Base-by-base conservation (phyloP, 1,140 invertebrate genomes). In the Parasteatoda tepidariorum region DNA sequence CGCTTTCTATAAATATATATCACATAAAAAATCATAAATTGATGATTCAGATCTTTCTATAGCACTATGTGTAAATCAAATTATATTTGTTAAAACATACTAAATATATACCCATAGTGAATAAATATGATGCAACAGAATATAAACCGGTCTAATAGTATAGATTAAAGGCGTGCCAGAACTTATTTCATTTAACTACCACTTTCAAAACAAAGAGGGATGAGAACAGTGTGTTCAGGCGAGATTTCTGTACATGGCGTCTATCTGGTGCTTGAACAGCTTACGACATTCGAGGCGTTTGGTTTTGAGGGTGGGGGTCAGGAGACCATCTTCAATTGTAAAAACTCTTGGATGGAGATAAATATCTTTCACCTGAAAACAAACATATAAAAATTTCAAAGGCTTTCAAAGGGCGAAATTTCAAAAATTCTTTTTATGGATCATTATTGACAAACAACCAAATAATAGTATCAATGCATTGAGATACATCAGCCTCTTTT, bases 261-360 rank as follows among this genome's bases (percentile, higher is more conserved):
- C 95, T 86, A 98, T 91, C 88, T 97, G 95, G 11, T 94, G 94
- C 87, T 95, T 96, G 90, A 97, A 98, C 87, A 95, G 95, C 70
- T 93, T 94, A 88, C 94, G 95, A 74, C 98, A 92, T 88, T 97
- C 85, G 5, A 78, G 78, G 2, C 85, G 84, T 91, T 98, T 98
- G 82, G 95, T 93, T 90, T 99, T 99, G 88, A 99, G 91, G 57
- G 97, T 99, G 48, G 98, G 98, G 48, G 98, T 99, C 31, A 99
- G 90, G 22, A 99, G 92, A 82, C 95, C 96, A 90, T 99, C 99
- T 90, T 99, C 97, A 71, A 98, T 93, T 54, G 96, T 96, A 90
- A 99, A 99, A 64, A 94, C 94, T 90, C 98, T 95, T 5, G 95
- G 93, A 90, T 96, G 95, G 30, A 99, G 90, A 89, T 97, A 95